These are phyloP conservation scores for Microdon myrmicae DNA, from an alignment of 2,888 invertebrate species.

Conservation along the genomic window DNA sequence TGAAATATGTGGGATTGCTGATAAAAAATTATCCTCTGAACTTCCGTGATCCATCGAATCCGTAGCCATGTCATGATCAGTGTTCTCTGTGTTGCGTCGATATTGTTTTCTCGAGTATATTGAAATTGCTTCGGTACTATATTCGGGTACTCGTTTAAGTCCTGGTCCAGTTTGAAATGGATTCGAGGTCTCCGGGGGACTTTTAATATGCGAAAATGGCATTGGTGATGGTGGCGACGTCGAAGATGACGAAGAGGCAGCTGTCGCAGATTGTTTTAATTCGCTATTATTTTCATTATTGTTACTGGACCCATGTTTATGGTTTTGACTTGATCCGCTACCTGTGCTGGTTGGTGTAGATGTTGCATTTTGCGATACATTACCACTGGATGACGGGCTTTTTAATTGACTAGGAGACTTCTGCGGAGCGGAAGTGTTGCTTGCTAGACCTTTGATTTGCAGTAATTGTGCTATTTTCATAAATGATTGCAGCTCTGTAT, in stretches of 20 bases:
- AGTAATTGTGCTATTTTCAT: constrained; percentile 68
- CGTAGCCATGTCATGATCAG: constrained; percentile 56
- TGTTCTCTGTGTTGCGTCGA: constrained; percentile 59
- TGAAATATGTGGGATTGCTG: constrained; percentile 65
- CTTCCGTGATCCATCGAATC: constrained; percentile 63
- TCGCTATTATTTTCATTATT: constrained; percentile 40
- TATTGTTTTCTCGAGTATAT: constrained; percentile 64
- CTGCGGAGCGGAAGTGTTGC: constrained; percentile 60
- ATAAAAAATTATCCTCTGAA: constrained; percentile 65
- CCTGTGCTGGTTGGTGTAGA: constrained; percentile 26
- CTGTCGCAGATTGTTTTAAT: constrained; percentile 32
- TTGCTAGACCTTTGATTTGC: constrained; percentile 67
- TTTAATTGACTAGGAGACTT: constrained; percentile 58
- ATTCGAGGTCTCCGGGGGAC: constrained; percentile 35
- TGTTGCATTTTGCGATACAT: constrained; percentile 24
- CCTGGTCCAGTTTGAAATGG: constrained; percentile 48
- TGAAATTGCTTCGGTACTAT: constrained; percentile 61
- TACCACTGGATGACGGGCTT: constrained; percentile 41
- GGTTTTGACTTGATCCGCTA: constrained; percentile 38
- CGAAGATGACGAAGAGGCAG: constrained; percentile 53
- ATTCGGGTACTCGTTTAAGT: constrained; percentile 61
- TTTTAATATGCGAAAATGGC: constrained; percentile 42
- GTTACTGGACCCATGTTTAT: constrained; percentile 25
- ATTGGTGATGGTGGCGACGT: constrained; percentile 43
- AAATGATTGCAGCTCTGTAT: constrained; percentile 67